Conservation (phyloP, 2,888 invertebrate genomes). For the Pharmacophagus antenor region DNA sequence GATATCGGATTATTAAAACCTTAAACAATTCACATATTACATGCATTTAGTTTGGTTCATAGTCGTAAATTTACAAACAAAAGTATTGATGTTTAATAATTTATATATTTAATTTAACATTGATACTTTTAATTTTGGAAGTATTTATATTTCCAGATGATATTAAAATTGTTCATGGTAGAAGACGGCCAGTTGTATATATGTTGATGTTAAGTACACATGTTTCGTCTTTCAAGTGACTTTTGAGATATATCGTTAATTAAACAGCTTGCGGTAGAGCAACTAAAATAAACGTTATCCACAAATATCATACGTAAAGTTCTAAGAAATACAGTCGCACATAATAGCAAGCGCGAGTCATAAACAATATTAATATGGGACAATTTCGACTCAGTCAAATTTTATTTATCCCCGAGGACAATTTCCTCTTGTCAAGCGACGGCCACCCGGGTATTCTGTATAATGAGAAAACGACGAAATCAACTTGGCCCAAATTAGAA, state of each 20-base stretch:
- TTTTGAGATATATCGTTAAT: conserved; percentile 21
- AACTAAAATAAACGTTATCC: conserved; percentile 30
- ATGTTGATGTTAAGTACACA: neutral
- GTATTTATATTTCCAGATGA: neutral
- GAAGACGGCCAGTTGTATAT: neutral
- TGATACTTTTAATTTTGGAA: too few relatives aligned
- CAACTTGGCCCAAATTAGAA: conserved; percentile 73
- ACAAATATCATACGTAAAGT: conserved; percentile 22
- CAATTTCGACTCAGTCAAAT: conserved; percentile 67
- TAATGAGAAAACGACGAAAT: conserved; percentile 74
- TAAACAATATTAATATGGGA: conserved; percentile 68
- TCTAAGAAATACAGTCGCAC: conserved; percentile 34
- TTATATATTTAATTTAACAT: too few relatives aligned
- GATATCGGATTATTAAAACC: too few relatives aligned
- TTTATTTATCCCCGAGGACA: conserved; percentile 72
- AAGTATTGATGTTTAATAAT: too few relatives aligned
- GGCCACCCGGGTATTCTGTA: conserved; percentile 74
- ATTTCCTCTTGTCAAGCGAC: conserved; percentile 74
- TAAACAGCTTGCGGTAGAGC: conserved; percentile 27
- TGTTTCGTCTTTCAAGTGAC: conserved; percentile 3
- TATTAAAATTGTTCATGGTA: neutral
- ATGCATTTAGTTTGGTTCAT: too few relatives aligned
- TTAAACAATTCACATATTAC: too few relatives aligned
- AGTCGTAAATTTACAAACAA: too few relatives aligned
- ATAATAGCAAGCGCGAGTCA: conserved; percentile 53